Evolutionary conservation across 2,888 invertebrate genomes (phyloP), one percentile per base, ranked within the genome.

Genomic region (Pristionchus arcanus): DNA sequence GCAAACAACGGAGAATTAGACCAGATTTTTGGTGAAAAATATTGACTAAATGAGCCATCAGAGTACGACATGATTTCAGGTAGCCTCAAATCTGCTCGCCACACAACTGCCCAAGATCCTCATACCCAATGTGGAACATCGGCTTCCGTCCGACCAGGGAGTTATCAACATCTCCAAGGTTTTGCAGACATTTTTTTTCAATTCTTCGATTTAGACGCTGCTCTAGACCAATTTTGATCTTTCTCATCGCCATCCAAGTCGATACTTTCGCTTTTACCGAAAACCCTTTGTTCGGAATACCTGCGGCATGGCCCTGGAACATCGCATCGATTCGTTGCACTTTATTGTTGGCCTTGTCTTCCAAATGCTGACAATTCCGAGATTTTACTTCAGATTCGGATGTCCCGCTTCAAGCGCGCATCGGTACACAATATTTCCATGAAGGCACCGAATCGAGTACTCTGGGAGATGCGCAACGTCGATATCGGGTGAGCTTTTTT

Each of bases 111-210:
- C 93, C n/a, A 91, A 91, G 31, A 90, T 93, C 1, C 89, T 92
- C 16, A 92, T 93, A 59, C 93, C 93, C 5, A 92, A 93, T 84
- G 92, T 93, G 9, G 92, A 93, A 74, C 93, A 93, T 68, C 87
- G 91, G 81, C 91, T 93, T 7, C 91, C 92, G 16, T 91, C 90
- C 81, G 91, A 92, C 59, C 93, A 93, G 77, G 93, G 93, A n/a
- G 90, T 91, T 88, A 92, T 93, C 49, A 91, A 90, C 53, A 92
- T 93, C n/a, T 92, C 92, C 3, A 81, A 83, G 83, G 81, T 81
- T 11, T 34, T 2, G 7, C 0, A 68, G 1, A 0, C 7, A 2
- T 5, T 15, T 49, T 42, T 9, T 42, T 42, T 42, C 5, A 5
- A 11, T 49, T 49, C 42, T 49, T 49, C 42, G 3, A 42, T 42